Percentiles rank a stretch among this genome's conserved stretches.
These are phyloP conservation scores for Endomychus coccineus DNA, from an alignment of 2,888 invertebrate species.

Conservation along the genomic window DNA sequence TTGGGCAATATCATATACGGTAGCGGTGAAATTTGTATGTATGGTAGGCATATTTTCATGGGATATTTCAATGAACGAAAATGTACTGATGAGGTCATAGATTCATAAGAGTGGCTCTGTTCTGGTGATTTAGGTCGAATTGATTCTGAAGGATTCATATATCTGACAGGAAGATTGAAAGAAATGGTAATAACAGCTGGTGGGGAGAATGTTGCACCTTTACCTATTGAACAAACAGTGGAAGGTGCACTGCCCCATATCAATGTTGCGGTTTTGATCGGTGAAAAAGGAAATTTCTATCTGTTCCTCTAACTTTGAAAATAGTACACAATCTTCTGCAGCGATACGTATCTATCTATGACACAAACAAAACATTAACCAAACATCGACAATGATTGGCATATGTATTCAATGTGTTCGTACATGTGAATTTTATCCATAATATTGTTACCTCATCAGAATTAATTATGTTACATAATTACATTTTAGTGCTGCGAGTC, in stretches of 20 bases:
- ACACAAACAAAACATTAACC: too few species aligned
- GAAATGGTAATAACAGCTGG: slow-evolving; percentile 90
- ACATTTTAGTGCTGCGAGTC: too few species aligned
- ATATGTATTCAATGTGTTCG: too few species aligned
- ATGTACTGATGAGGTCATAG: slow-evolving; percentile 69
- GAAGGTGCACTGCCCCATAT: slow-evolving; percentile 67
- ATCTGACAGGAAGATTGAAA: slow-evolving; percentile 40
- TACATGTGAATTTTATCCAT: too few species aligned
- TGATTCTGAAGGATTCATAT: slow-evolving; percentile 61
- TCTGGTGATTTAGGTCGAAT: slow-evolving; percentile 80
- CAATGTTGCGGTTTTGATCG: slow-evolving; percentile 79
- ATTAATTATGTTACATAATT: too few species aligned
- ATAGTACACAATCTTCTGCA: too few species aligned
- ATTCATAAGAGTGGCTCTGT: slow-evolving; percentile 77
- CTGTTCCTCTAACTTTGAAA: slow-evolving; percentile 80
- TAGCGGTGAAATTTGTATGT: slow-evolving; percentile 77
- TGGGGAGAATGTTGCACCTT: slow-evolving; percentile 87
- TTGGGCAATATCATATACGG: slow-evolving; percentile 64
- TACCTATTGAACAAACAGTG: slow-evolving; percentile 76
- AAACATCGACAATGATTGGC: too few species aligned
- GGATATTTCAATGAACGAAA: slow-evolving; percentile 73
- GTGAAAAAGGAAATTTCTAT: slow-evolving; percentile 81
- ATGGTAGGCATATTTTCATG: slow-evolving; percentile 86
- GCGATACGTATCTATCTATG: too few species aligned
- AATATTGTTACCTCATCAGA: too few species aligned